phyloP scores from a whole-genome alignment of 2,113 vertebrate species.

The Chaenogobius annularis region DNA sequence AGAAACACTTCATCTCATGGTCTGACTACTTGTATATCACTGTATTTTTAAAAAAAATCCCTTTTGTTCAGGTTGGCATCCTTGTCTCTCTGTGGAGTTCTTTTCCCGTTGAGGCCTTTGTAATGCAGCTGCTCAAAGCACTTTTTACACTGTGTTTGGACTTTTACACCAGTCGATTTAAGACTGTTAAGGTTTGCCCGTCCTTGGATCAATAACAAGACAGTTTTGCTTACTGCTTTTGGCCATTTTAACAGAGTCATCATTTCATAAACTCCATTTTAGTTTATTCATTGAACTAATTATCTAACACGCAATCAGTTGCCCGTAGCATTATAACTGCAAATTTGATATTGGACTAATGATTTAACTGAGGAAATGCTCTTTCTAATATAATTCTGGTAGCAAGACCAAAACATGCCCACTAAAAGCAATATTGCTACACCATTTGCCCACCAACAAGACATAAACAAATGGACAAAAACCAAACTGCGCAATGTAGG shows the following conservation, averaged over 20 bases:
- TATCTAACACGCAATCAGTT: neutral
- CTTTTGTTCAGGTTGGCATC: constrained; percentile 84
- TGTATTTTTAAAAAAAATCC: constrained; percentile 29
- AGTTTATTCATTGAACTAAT: neutral
- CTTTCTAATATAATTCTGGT: no score
- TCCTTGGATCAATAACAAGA: constrained; percentile 45
- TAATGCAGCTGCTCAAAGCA: constrained; percentile 84
- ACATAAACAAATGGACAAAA: neutral
- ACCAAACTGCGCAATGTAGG: neutral
- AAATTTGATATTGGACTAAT: neutral
- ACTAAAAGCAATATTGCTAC: neutral
- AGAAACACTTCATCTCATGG: neutral
- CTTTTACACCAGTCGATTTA: constrained; percentile 83
- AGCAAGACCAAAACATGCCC: neutral
- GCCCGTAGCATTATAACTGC: neutral
- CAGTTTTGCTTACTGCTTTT: constrained; percentile 33
- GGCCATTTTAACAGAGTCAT: neutral
- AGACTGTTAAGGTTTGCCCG: constrained; percentile 86
- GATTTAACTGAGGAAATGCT: neutral
- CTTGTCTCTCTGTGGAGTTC: constrained; percentile 84
- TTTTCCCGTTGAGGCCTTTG: constrained; percentile 84
- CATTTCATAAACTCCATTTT: neutral
- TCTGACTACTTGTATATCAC: neutral
- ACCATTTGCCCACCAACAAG: neutral
- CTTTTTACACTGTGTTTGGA: constrained; percentile 85